Base-by-base conservation (phyloP, 2,113 vertebrate species). In the Scolopax mira region DNA sequence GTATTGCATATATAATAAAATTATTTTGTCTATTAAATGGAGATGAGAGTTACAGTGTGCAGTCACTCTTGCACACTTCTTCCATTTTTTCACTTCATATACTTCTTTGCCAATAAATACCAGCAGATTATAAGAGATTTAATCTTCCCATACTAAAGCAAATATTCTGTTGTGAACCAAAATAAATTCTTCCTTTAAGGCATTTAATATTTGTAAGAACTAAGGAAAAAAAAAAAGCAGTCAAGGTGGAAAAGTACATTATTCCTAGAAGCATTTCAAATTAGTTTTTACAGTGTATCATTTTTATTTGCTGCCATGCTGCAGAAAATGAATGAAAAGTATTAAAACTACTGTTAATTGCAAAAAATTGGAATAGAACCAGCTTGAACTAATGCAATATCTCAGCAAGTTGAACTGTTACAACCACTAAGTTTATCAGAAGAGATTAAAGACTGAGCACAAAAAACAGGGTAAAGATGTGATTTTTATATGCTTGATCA, bases 401-500 rank as follows among this genome's bases (percentile, higher is more conserved):
- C 37, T 91, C 39, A 90, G 13, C 16, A 77, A 85, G 35, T 18
- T 80, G 33, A 94, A 92, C 48, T 44, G 3, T 73, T 95, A 41
- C 17, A 89, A 18, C 3, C 19, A 84, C 18, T 57, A 52, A 91
- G 18, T 67, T 91, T 27, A 86, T 89, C 66, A 87, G 44, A 37
- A 84, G 22, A 82, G 5, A 93, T 79, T 93, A 93, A 96, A 92
- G 33, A 30, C 25, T 57, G 70, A 95, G 81, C 10, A 42, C 8
- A 84, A 80, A 87, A 44, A 66, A 10, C 13, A 62, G 9, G 28
- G 8, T 75, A 90, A 96, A 83, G 18, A 52, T 54, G n/a, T 66
- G 69, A 85, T 66, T 92, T 96, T 92, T 95, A 48, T 84, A 72
- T 16, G 3, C 88, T 89, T 92, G 62, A 78, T 93, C 30, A 51